Percentiles rank a stretch among this genome's conserved stretches.
Evolutionary conservation across 2,888 invertebrate species (phyloP).

Genomic region (Lissocephala sabroskyi): DNA sequence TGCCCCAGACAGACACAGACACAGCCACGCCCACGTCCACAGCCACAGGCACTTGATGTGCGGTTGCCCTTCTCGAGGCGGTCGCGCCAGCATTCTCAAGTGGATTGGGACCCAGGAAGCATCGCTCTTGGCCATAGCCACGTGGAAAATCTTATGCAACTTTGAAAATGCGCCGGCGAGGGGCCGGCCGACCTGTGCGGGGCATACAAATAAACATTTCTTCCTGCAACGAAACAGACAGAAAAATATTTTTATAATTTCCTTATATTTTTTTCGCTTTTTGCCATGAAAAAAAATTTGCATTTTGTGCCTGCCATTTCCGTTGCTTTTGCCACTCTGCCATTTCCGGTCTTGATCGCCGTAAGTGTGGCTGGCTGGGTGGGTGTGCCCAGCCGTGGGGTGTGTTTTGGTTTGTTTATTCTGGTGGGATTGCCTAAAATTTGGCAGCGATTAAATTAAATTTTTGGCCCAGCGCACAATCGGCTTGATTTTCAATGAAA

Average conservation of each 20-base stretch:
- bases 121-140: slow-evolving; percentile 13
- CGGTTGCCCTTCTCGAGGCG: neutral
- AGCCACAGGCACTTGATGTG: slow-evolving; percentile 38
- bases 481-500: no score
- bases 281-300: slow-evolving; percentile 42
- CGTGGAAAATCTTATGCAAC: slow-evolving; percentile 35
- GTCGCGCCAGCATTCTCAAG: slow-evolving; percentile 20
- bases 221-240: slow-evolving; percentile 13
- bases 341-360: slow-evolving; percentile 49
- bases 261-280: slow-evolving; percentile 37
- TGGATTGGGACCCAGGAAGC: slow-evolving; percentile 18
- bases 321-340: slow-evolving; percentile 48
- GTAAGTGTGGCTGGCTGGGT: neutral
- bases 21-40: no score
- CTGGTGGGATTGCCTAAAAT: no score
- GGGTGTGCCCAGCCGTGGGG: neutral
- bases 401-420: no score
- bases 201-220: neutral
- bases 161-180: no score
- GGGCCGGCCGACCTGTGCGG: neutral
- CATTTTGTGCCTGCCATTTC: slow-evolving; percentile 46
- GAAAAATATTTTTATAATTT: slow-evolving; percentile 47
- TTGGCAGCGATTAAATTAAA: no score
- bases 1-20: slow-evolving; percentile 37
- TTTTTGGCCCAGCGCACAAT: no score